phyloP scores from a whole-genome alignment of 1,140 invertebrate genomes.

The Chlorops oryzae region DNA sequence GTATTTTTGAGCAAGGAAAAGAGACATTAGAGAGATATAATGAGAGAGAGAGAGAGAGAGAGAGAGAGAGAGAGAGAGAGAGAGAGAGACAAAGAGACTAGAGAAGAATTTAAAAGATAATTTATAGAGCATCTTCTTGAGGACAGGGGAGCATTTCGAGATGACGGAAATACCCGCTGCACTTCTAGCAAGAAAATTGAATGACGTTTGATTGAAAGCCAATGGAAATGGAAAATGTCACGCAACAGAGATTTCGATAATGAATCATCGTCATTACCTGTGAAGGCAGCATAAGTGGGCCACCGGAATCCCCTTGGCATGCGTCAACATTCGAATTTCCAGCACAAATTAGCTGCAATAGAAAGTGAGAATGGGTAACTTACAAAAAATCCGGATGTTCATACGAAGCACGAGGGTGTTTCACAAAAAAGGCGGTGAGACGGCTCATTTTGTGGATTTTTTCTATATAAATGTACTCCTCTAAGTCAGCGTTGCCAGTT shows the following conservation, averaged over 20 bases:
- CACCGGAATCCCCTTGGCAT: slow-evolving; percentile 83
- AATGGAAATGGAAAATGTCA: no score
- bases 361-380: neutral
- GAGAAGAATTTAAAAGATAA: neutral
- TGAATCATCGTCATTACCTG: no score
- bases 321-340: slow-evolving; percentile 62
- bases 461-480: no score
- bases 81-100: neutral
- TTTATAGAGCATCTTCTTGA: neutral
- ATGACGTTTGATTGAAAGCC: neutral
- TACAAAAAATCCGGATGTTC: neutral
- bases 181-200: neutral
- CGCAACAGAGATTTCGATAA: neutral
- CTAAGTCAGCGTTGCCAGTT: no score
- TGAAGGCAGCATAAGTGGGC: slow-evolving; percentile 63
- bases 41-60: neutral
- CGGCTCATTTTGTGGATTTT: no score
- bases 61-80: neutral
- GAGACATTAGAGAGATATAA: slow-evolving; percentile 1
- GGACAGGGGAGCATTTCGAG: neutral
- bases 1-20: slow-evolving; percentile 20
- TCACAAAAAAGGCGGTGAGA: no score
- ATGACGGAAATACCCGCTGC: neutral
- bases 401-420: no score
- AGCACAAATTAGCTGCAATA: slow-evolving; percentile 40